Percentiles rank a stretch among this genome's conserved stretches.
phyloP scores from a whole-genome alignment of 1,140 invertebrate genomes.

The Philopotamus ludificatus region DNA sequence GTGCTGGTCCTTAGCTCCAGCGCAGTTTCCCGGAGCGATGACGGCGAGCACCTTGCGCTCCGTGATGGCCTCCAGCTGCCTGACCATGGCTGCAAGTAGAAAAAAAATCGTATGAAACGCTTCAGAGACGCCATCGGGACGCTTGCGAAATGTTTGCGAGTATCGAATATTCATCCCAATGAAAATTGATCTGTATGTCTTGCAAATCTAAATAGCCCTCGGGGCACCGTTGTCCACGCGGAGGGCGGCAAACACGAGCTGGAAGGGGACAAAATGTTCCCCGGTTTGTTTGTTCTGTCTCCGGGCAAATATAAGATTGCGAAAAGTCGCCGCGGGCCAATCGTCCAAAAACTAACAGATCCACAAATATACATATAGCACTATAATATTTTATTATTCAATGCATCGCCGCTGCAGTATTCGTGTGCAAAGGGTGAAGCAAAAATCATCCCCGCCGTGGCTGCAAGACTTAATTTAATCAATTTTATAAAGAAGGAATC shows the following conservation, averaged over 20 bases:
- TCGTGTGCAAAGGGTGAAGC: no score
- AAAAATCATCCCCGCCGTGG: no score
- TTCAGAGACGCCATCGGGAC: no score
- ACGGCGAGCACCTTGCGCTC: constrained; percentile 48
- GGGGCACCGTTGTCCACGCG: constrained; percentile 13
- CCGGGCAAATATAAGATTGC: constrained; percentile 27
- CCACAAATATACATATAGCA: no score
- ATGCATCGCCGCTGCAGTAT: no score
- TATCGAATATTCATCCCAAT: no score
- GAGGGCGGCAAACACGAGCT: constrained; percentile 5
- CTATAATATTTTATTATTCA: no score
- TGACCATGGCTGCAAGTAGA: constrained; percentile 65
- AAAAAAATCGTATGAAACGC: not conserved
- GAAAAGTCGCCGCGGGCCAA: constrained; percentile 22
- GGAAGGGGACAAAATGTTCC: not conserved
- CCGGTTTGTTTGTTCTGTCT: constrained; percentile 24
- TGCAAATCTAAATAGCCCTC: not conserved
- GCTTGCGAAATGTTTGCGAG: not conserved
- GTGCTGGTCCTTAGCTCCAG: constrained; percentile 56
- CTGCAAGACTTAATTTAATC: no score
- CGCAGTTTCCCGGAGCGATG: constrained; percentile 54
- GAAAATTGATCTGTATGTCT: constrained; percentile 13
- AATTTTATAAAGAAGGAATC: no score
- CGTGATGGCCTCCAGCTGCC: constrained; percentile 74
- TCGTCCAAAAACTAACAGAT: constrained; percentile 9